phyloP scores from a whole-genome alignment of 2,888 invertebrate species.

The Rhamnusium bicolor region DNA sequence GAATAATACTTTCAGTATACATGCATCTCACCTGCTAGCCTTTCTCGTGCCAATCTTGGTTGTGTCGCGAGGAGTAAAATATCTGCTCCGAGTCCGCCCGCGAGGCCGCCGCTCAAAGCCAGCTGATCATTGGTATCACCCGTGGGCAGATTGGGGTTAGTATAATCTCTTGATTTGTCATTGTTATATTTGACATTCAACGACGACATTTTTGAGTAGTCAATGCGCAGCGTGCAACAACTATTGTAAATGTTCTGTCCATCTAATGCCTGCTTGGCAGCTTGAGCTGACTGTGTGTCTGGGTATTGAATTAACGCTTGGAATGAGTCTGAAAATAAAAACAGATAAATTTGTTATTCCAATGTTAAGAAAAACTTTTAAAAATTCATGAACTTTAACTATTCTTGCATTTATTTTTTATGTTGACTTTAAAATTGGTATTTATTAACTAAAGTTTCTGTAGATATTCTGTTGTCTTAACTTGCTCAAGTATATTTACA shows the following conservation, averaged over 20 bases:
- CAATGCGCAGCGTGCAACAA: constrained; percentile 98
- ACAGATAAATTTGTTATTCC: no score
- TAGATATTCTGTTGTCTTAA: no score
- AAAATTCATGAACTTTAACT: no score
- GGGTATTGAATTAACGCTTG: constrained; percentile 99
- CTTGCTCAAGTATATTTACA: no score
- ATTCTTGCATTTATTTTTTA: no score
- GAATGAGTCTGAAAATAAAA: constrained; percentile 86
- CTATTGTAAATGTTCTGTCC: constrained; percentile 99
- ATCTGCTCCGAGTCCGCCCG: constrained; percentile 78
- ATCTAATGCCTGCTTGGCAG: constrained; percentile 97
- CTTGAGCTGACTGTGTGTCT: constrained; percentile 96
- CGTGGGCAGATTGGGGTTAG: constrained; percentile 97
- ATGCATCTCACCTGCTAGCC: constrained; percentile 70
- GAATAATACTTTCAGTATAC: no score
- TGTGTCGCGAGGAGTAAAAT: constrained; percentile 75
- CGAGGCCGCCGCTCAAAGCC: constrained; percentile 73
- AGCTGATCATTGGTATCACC: constrained; percentile 88
- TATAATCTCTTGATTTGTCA: constrained; percentile 99
- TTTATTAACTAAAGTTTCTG: no score
- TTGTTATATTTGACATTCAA: constrained; percentile 99
- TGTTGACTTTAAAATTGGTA: no score
- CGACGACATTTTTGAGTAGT: constrained; percentile 98
- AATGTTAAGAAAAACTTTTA: no score
- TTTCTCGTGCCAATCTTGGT: constrained; percentile 73